These are phyloP conservation scores for Myocastor coypus DNA, from an alignment of 2,113 vertebrate species.

Conservation along the genomic window DNA sequence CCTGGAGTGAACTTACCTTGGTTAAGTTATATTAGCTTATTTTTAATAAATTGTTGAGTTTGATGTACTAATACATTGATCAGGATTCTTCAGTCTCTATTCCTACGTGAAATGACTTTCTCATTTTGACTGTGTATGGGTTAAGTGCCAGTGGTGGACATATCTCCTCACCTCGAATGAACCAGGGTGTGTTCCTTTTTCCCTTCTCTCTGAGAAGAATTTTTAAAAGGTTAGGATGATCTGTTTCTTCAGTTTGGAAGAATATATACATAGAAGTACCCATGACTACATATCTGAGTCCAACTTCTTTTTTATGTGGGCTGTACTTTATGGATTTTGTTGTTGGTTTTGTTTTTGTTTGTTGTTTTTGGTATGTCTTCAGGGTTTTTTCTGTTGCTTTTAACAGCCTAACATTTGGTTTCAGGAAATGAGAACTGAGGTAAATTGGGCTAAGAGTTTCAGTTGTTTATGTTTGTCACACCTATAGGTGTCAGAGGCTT, in stretches of 20 bases:
- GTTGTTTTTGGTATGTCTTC: not conserved
- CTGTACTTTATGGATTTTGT: not conserved
- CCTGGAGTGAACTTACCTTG: not conserved
- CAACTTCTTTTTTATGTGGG: not conserved
- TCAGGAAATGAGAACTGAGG: not conserved
- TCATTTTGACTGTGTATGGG: not conserved
- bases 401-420: not conserved
- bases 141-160: not conserved
- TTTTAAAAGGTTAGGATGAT: not conserved
- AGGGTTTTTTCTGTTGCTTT: not conserved
- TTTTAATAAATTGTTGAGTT: conserved; percentile 12
- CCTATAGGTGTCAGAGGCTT: not conserved
- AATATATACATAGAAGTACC: not conserved
- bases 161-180: not conserved
- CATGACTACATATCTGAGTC: not conserved
- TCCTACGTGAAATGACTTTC: not conserved
- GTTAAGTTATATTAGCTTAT: not conserved
- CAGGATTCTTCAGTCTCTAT: conserved; percentile 1
- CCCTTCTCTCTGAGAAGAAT: not conserved
- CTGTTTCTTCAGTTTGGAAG: conserved; percentile 25
- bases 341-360: not conserved
- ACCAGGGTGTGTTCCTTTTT: not conserved
- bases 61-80: not conserved
- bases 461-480: not conserved
- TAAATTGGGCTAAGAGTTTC: not conserved